Percentiles rank a stretch among this genome's conserved stretches.
Conservation (phyloP, 1,140 invertebrate species). For the Bombyx mandarina region DNA sequence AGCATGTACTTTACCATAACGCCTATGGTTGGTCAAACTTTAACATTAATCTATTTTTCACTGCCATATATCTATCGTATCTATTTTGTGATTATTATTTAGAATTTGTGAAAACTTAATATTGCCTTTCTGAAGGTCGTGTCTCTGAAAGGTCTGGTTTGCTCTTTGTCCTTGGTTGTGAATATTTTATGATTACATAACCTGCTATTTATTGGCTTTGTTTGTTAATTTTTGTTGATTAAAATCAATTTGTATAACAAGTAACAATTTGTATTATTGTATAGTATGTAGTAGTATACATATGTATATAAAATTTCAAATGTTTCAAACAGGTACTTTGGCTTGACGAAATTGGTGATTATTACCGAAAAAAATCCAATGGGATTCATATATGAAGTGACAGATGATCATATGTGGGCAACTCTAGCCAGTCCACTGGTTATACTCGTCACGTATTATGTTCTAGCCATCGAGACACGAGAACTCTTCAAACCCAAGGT, state of each 20-base stretch:
- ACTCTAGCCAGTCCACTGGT: constrained; percentile 54
- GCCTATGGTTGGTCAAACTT: too few species aligned
- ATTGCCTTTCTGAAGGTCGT: too few species aligned
- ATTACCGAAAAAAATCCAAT: constrained; percentile 57
- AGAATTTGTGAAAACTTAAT: too few species aligned
- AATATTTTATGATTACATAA: too few species aligned
- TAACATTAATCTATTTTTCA: too few species aligned
- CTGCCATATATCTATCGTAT: too few species aligned
- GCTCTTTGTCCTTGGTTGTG: too few species aligned
- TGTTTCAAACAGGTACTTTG: constrained; percentile 75
- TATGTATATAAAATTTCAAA: constrained; percentile 3
- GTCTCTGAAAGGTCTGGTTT: too few species aligned
- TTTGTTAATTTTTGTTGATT: not conserved
- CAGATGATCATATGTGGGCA: constrained; percentile 48
- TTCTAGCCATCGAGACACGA: constrained; percentile 79
- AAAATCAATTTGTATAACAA: not conserved
- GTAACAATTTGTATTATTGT: not conserved
- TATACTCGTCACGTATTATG: constrained; percentile 82
- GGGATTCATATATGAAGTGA: constrained; percentile 44
- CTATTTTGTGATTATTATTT: too few species aligned
- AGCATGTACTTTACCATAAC: too few species aligned
- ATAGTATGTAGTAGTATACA: not conserved
- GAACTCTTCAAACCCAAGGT: constrained; percentile 80
- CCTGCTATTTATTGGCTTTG: too few species aligned
- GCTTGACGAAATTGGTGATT: constrained; percentile 74